These are phyloP conservation scores for Mycteria americana DNA, from an alignment of 2,797 vertebrate genomes.

Conservation along the genomic window DNA sequence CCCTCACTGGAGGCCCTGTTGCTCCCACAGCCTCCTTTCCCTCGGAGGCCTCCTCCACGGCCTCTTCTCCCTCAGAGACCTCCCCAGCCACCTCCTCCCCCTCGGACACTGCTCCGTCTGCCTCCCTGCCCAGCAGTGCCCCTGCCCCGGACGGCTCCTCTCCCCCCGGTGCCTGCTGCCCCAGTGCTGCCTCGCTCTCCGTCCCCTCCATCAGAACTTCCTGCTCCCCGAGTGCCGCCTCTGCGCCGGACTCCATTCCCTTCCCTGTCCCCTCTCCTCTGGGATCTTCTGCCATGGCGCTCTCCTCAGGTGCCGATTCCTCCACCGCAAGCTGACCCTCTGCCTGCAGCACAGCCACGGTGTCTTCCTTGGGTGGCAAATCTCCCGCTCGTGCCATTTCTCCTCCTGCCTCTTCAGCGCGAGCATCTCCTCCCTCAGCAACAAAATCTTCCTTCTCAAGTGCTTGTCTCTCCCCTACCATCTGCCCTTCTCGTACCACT, in stretches of 20 bases:
- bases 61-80: background rate
- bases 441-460: background rate
- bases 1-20: accelerated
- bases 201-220: background rate
- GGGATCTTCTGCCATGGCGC: accelerated
- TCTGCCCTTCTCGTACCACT: background rate
- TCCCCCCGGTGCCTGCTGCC: background rate
- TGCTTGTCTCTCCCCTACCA: background rate
- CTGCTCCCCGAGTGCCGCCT: background rate
- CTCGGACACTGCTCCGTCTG: accelerated
- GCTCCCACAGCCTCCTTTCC: background rate
- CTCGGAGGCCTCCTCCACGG: background rate
- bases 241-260: background rate
- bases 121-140: accelerated
- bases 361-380: background rate
- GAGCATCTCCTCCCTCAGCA: background rate
- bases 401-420: accelerated
- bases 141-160: background rate
- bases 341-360: background rate
- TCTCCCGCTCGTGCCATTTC: accelerated
- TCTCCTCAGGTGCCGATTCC: background rate
- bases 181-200: background rate
- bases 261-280: background rate
- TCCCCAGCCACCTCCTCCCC: background rate
- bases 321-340: background rate